Evolutionary conservation across 2,888 invertebrate species (phyloP).

Genomic region (Folsomia candida): DNA sequence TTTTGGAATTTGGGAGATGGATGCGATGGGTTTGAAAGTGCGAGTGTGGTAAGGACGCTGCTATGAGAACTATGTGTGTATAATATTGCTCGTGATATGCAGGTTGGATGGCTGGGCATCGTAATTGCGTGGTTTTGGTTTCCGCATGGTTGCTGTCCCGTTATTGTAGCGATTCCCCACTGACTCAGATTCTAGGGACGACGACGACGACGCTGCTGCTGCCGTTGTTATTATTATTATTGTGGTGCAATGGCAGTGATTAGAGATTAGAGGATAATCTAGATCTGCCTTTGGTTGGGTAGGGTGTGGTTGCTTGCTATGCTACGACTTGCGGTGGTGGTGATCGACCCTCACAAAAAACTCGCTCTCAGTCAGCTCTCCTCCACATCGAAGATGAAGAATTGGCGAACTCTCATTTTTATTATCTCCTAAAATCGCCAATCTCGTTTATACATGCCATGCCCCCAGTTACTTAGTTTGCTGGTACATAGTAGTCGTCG

Average conservation of each 20-base stretch:
- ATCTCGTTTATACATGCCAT: not conserved
- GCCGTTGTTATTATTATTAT: not conserved
- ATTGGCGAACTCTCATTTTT: not conserved
- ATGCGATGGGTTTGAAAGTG: not conserved
- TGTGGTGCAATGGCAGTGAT: not conserved
- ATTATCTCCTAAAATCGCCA: not conserved
- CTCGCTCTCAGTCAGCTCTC: not conserved
- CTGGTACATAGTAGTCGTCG: too few relatives aligned
- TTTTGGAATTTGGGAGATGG: not conserved
- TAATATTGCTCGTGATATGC: not conserved
- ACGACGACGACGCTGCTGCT: not conserved
- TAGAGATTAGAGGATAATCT: not conserved
- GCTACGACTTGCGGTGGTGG: not conserved
- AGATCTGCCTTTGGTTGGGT: not conserved
- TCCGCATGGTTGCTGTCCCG: constrained; percentile 13
- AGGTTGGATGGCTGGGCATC: not conserved
- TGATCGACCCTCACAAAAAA: constrained; percentile 1
- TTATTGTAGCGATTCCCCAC: constrained; percentile 7
- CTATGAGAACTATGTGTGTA: too few relatives aligned
- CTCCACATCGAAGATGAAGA: not conserved
- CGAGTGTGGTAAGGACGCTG: not conserved
- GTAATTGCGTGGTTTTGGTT: constrained; percentile 1
- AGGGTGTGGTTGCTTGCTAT: not conserved
- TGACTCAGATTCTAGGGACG: not conserved
- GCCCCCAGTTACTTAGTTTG: too few relatives aligned